Evolutionary conservation across 2,797 vertebrate genomes (phyloP).

Genomic region (Pterois miles): DNA sequence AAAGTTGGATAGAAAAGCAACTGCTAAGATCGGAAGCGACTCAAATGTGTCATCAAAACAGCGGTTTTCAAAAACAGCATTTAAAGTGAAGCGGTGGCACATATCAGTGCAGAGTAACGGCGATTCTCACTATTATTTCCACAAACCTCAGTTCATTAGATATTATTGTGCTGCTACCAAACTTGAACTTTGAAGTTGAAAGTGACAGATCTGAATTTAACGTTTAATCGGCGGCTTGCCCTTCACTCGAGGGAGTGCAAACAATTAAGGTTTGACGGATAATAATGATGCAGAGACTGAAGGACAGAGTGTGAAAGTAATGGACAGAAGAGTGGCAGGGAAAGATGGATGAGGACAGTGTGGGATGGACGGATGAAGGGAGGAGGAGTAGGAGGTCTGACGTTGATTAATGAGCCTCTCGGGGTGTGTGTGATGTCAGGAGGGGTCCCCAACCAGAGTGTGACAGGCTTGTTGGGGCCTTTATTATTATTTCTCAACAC

Average conservation of each 20-base stretch:
- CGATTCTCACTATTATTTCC: background rate
- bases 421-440: background rate
- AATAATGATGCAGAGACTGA: constrained; percentile 4
- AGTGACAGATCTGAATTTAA: background rate
- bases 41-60: background rate
- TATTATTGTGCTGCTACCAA: too few species aligned
- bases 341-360: constrained; percentile 61
- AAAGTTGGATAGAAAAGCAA: background rate
- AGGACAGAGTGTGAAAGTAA: constrained; percentile 35
- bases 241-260: background rate
- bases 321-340: constrained; percentile 45
- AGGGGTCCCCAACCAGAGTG: background rate
- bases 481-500: background rate
- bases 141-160: background rate
- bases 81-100: background rate
- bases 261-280: constrained; percentile 23
- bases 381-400: constrained; percentile 48
- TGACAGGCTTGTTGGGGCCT: background rate
- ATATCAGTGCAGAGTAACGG: background rate
- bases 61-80: background rate
- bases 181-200: background rate
- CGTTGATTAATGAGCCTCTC: constrained; percentile 60
- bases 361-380: constrained; percentile 45
- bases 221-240: background rate
- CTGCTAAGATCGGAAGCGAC: too few species aligned